These are phyloP conservation scores for Caenorhabditis tropicalis DNA, from an alignment of 1,140 invertebrate species.

Conservation along the genomic window DNA sequence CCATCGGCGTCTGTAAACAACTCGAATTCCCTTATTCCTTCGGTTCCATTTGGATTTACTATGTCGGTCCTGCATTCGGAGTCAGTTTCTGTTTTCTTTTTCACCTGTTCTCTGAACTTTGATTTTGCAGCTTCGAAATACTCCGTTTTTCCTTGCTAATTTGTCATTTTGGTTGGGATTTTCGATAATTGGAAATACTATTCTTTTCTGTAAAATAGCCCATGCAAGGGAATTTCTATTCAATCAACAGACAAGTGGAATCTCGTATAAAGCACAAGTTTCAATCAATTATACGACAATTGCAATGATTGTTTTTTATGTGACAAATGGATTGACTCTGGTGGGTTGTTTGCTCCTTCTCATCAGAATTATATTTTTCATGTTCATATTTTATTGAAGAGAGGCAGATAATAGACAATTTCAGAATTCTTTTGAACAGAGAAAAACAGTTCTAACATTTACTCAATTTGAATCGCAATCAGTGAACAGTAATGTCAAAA, in stretches of 20 bases:
- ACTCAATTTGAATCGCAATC: no score
- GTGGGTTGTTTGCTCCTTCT: not conserved
- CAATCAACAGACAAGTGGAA: not conserved
- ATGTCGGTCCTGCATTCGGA: not conserved
- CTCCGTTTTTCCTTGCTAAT: conserved; percentile 8
- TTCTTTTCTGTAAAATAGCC: not conserved
- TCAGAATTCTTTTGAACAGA: no score
- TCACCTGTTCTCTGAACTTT: not conserved
- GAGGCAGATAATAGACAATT: no score
- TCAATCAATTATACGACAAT: conserved; percentile 19
- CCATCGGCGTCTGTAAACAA: not conserved
- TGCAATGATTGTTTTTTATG: conserved; percentile 29
- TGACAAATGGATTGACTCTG: conserved; percentile 1
- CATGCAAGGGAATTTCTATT: not conserved
- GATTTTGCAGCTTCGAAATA: conserved; percentile 2
- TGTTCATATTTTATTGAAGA: no score
- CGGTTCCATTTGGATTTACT: conserved; percentile 29
- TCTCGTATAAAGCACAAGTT: not conserved
- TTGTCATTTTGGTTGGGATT: not conserved
- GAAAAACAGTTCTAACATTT: no score
- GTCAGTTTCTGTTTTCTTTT: not conserved
- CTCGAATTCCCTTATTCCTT: conserved; percentile 1
- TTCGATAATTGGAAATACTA: not conserved
- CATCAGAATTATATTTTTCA: no score
- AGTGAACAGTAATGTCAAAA: no score